Percentiles rank a stretch among this genome's conserved stretches.
Evolutionary conservation across 2,888 invertebrate genomes (phyloP).

Genomic region (Crepidodera aurea): DNA sequence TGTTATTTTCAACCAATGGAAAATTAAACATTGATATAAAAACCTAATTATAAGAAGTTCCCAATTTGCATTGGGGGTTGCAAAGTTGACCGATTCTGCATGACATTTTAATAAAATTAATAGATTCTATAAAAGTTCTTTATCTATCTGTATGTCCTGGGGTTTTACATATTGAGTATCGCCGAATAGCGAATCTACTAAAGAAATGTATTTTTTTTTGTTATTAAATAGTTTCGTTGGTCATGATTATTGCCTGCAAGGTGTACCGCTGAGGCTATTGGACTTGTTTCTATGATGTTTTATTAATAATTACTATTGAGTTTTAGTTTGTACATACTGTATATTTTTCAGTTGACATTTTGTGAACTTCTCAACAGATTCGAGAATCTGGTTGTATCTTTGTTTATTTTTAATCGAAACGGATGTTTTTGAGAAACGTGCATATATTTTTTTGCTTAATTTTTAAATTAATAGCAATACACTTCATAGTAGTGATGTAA

Average conservation of each 20-base stretch:
- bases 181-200: constrained; percentile 12
- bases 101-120: too few relatives aligned
- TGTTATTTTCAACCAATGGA: too few relatives aligned
- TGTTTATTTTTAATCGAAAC: constrained; percentile 30
- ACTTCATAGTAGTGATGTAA: constrained; percentile 38
- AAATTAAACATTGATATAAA: too few relatives aligned
- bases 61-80: too few relatives aligned
- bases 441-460: constrained; percentile 36
- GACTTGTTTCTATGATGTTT: constrained; percentile 30
- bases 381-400: constrained; percentile 31
- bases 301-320: constrained; percentile 32
- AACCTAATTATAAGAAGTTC: too few relatives aligned
- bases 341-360: constrained; percentile 36
- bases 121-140: too few relatives aligned
- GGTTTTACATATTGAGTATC: constrained; percentile 18
- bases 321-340: constrained; percentile 38
- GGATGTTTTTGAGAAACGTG: constrained; percentile 30
- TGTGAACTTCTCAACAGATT: constrained; percentile 31
- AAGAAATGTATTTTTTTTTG: constrained; percentile 29
- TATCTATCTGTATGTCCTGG: constrained; percentile 13
- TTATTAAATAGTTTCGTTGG: constrained; percentile 26
- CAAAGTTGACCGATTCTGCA: too few relatives aligned
- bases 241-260: constrained; percentile 20
- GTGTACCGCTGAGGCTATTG: constrained; percentile 30
- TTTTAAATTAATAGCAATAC: constrained; percentile 37